Conservation (phyloP, 2,888 invertebrate species). For the Trissolcus brochymenae region DNA sequence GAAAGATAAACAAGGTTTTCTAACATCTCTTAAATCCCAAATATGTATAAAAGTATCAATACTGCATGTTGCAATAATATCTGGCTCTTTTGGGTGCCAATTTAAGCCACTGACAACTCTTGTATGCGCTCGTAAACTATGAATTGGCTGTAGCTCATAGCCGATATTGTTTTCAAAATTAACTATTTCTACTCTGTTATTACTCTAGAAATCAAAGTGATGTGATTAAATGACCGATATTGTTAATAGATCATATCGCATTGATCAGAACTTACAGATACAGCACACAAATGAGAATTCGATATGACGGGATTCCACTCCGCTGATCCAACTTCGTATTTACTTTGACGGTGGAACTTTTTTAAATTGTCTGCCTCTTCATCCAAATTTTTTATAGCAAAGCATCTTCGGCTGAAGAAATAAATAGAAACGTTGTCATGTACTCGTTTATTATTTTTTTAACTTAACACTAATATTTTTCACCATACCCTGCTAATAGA, state of each 20-base stretch:
- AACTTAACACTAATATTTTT: background rate
- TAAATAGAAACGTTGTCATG: constrained; percentile 56
- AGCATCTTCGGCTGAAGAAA: constrained; percentile 81
- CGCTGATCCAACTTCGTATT: constrained; percentile 94
- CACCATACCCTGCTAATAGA: constrained; percentile 86
- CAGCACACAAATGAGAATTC: constrained; percentile 89
- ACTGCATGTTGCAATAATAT: constrained; percentile 90
- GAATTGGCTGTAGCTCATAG: constrained; percentile 82
- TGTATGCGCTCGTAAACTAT: constrained; percentile 88
- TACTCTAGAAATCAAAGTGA: constrained; percentile 80
- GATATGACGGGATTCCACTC: constrained; percentile 92
- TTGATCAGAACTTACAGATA: constrained; percentile 82
- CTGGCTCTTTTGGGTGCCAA: constrained; percentile 89
- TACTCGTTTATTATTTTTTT: constrained; percentile 3
- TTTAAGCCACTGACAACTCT: constrained; percentile 93
- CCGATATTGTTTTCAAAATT: constrained; percentile 82
- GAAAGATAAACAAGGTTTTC: constrained; percentile 88
- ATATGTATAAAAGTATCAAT: constrained; percentile 95
- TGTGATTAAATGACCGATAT: background rate
- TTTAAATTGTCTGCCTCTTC: constrained; percentile 83
- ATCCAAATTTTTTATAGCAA: constrained; percentile 88
- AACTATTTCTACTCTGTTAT: constrained; percentile 90
- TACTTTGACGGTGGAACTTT: constrained; percentile 91
- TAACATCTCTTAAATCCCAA: constrained; percentile 93
- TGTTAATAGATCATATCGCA: too few relatives aligned